Evolutionary conservation across 2,113 vertebrate species (phyloP), one percentile per base, ranked within the genome.

Genomic region (Cariama cristata): DNA sequence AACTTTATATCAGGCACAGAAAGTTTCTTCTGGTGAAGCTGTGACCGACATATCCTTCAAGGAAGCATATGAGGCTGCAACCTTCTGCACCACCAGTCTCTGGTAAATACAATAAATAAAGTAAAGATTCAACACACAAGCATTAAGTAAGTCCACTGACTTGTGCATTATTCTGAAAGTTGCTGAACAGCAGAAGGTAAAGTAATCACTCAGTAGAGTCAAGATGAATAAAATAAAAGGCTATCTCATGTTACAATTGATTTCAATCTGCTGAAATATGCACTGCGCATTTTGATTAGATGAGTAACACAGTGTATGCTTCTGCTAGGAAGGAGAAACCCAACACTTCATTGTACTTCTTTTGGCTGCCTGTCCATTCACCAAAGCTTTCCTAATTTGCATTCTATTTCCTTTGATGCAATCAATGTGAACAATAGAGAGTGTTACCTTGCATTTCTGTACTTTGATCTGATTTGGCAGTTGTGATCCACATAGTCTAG

Each of bases 181-280:
- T 95, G 96, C 97, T 95, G 94, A 97, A 76, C 71, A 97, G 94
- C 84, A 97, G 84, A 98, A 96, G 75, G 94, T 95, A 96, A 97
- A 94, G 84, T 92, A 94, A 98, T 97, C 95, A 97, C 81, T 98
- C 96, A 91, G 69, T 72, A 95, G 83, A 97, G 73, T 96, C 93
- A 97, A 95, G 79, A 96, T 87, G 93, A 98, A 96, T 93, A 96
- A 98, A 98, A 97, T 96, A 96, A 94, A 97, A 98, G 84, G 86
- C 92, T 97, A 90, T 96, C 94, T 97, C 95, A 86, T 96, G 93
- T 97, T 97, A 91, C 84, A 96, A 95, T 98, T 98, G 77, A 98
- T 98, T 98, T 98, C 93, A 98, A 85, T 97, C 97, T 97, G 89
- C 88, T 80, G 89, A 97, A 90, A 97, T 97, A 95, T 68, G 82